Percentiles rank a stretch among this genome's conserved stretches.
Conservation (phyloP, 2,888 invertebrate genomes). For the Folsomia candida region DNA sequence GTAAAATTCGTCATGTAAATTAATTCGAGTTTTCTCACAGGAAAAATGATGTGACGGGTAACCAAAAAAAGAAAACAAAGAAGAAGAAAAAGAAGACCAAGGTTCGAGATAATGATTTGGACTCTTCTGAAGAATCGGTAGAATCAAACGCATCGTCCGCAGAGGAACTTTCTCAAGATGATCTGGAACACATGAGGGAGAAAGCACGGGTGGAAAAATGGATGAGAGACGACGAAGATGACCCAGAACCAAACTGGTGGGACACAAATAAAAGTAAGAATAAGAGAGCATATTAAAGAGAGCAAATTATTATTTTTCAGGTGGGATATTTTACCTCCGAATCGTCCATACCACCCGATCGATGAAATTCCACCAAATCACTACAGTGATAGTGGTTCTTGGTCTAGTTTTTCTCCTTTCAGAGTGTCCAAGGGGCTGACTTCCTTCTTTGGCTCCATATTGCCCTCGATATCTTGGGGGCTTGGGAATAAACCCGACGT, state of each 20-base stretch:
- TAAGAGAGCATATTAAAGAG: too few species aligned
- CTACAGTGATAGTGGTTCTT: background rate
- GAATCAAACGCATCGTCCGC: background rate
- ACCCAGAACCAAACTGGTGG: constrained; percentile 16
- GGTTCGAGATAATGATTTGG: background rate
- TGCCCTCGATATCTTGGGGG: constrained; percentile 14
- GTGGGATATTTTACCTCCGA: background rate
- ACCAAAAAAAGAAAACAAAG: too few species aligned
- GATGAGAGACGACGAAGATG: constrained; percentile 12
- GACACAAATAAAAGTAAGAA: background rate
- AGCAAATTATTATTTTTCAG: background rate
- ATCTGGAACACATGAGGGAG: constrained; percentile 10
- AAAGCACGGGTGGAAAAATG: constrained; percentile 16
- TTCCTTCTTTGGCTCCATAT: constrained; percentile 3
- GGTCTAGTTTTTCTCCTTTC: background rate
- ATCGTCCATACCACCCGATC: background rate
- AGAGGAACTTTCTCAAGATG: background rate
- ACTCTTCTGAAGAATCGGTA: constrained; percentile 1
- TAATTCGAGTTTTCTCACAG: too few species aligned
- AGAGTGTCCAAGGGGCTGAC: constrained; percentile 1
- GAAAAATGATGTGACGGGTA: constrained; percentile 7
- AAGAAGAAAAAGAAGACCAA: constrained; percentile 6
- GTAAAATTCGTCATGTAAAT: too few species aligned
- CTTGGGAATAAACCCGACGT: background rate
- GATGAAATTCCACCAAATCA: background rate